Conservation (phyloP, 2,113 vertebrate genomes). For the Leptocoma aspasia region DNA sequence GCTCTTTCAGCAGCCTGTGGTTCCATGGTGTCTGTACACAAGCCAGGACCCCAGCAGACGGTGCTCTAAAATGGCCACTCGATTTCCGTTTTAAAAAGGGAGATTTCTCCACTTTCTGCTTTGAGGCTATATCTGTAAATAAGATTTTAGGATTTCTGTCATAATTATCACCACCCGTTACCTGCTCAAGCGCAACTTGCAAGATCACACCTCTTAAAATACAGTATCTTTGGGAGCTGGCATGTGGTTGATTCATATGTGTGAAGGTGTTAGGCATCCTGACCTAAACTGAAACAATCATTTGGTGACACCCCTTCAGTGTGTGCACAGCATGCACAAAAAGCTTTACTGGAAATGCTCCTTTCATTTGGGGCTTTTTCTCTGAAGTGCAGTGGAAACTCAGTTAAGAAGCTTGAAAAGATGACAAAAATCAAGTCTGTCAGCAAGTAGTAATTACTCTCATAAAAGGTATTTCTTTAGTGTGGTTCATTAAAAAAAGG, state of each 20-base stretch:
- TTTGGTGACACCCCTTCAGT: neutral
- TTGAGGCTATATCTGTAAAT: neutral
- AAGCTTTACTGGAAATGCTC: conserved; percentile 21
- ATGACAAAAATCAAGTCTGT: neutral
- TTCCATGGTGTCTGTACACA: neutral
- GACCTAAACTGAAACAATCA: conserved; percentile 19
- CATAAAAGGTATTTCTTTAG: neutral
- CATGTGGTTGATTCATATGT: conserved; percentile 31
- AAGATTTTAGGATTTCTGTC: neutral
- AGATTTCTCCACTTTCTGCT: neutral
- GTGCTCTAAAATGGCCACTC: neutral
- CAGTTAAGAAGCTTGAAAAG: neutral
- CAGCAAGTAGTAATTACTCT: neutral
- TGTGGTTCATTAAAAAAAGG: neutral
- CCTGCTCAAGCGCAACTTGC: neutral
- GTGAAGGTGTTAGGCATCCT: conserved; percentile 53
- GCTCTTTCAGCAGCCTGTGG: neutral
- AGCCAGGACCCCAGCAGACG: neutral
- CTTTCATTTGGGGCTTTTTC: neutral
- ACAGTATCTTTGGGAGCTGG: neutral
- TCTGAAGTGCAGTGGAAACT: conserved; percentile 29
- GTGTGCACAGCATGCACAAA: neutral
- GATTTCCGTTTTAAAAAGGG: neutral
- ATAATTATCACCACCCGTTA: neutral
- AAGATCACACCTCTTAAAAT: conserved; percentile 19